Percentiles rank a stretch among this genome's conserved stretches.
These are phyloP conservation scores for Osmerus mordax DNA, from an alignment of 2,113 vertebrate species.

Conservation along the genomic window DNA sequence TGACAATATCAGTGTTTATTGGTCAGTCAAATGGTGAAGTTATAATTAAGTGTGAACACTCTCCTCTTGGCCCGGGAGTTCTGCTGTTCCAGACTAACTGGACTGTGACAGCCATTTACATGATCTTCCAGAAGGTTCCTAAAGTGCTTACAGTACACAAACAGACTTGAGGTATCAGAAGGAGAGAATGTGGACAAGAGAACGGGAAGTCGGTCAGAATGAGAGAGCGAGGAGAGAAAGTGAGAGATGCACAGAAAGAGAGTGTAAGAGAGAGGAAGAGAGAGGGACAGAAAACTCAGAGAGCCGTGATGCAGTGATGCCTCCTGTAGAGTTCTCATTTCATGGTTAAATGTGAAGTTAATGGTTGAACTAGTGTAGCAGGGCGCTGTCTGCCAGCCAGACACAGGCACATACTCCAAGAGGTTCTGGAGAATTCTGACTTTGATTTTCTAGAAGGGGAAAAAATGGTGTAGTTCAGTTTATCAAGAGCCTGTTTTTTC, in stretches of 20 bases:
- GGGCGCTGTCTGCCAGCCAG: too few species aligned
- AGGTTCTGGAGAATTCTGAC: too few species aligned
- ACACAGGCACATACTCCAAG: too few species aligned
- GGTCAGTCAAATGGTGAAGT: background rate
- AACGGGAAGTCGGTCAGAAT: slow-evolving; percentile 13
- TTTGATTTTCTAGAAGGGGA: too few species aligned
- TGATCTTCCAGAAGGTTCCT: background rate
- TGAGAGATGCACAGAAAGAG: background rate
- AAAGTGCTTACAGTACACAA: too few species aligned
- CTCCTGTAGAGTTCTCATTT: slow-evolving; percentile 1
- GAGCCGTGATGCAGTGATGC: background rate
- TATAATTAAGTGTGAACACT: background rate
- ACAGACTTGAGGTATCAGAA: too few species aligned
- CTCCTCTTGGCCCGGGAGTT: background rate
- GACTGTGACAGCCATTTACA: background rate
- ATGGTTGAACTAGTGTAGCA: background rate
- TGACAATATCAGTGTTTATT: background rate
- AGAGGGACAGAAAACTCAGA: background rate
- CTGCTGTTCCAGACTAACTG: background rate
- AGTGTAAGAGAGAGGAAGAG: background rate
- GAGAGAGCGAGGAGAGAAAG: background rate
- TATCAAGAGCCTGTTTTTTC: too few species aligned
- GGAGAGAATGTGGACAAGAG: too few species aligned
- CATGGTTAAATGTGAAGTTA: slow-evolving; percentile 8
- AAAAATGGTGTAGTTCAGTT: too few species aligned